Base-by-base conservation (phyloP, 2,797 vertebrate species). In the Sciaenops ocellatus region DNA sequence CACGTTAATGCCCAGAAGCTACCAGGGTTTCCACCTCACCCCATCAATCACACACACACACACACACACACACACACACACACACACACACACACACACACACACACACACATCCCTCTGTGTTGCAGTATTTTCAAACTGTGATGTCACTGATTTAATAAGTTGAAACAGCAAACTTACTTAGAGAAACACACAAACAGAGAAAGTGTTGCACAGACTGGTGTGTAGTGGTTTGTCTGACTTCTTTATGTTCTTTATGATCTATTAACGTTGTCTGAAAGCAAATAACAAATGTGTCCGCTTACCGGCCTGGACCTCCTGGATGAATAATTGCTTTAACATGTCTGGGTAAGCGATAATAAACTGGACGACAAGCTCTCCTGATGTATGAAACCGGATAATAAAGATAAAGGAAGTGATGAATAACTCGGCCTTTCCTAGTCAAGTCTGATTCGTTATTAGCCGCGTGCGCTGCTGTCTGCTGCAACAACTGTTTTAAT, bases 121-220 rank as follows among this genome's bases (percentile, higher is more conserved):
- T 6, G 41, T 20, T 20, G 1, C 30, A n/a, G 41, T 60, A 10
- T 54, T 56, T 30, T 50, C 15, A 9, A 67, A 9, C 34, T 22
- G 22, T 22, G 62, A 26, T 12, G 38, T 18, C 4, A 2, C 20
- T 46, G 70, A 69, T 73, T 79, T 73, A 75, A 76, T 69, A 20
- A 5, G 41, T 42, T 73, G 41, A 74, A 61, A 68, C 51, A 28
- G 51, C 60, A n/a, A 5, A 46, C 38, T 47, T 54, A 30, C 44
- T 54, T 47, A 42, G 55, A 66, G 65, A 66, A 50, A 50, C 55
- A 74, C 69, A 38, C 38, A 51, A 42, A 11, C 79, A 56, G 18
- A 52, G 12, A 52, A 50, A 22, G 71, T 57, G 15, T 18, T 17
- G 2, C 42, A 44, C 28, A 76, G 57, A 30, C 38, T 6, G 46